phyloP scores from a whole-genome alignment of 2,888 invertebrate species.

The Fragum whitleyi region DNA sequence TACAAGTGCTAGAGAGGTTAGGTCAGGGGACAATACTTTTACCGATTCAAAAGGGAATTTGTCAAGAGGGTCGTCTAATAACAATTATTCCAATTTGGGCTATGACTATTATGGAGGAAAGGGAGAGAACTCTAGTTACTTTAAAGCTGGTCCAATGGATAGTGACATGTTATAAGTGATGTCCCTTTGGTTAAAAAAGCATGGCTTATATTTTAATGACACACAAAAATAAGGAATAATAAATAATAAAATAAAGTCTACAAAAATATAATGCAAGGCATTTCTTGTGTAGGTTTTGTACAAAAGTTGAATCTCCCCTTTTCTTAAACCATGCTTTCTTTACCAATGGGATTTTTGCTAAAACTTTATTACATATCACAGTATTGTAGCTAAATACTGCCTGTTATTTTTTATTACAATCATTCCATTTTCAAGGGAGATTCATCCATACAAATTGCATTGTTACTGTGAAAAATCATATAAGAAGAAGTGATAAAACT shows the following conservation, averaged over 20 bases:
- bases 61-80: slow-evolving; percentile 16
- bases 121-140: slow-evolving; percentile 47
- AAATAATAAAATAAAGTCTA: background rate
- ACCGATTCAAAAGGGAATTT: background rate
- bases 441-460: too few relatives aligned
- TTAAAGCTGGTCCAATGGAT: slow-evolving; percentile 67
- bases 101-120: slow-evolving; percentile 44
- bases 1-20: background rate
- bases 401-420: slow-evolving; percentile 56
- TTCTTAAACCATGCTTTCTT: background rate
- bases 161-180: slow-evolving; percentile 76
- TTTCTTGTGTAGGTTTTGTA: too few relatives aligned
- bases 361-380: slow-evolving; percentile 57
- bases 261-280: too few relatives aligned
- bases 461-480: too few relatives aligned
- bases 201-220: background rate
- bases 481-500: too few relatives aligned
- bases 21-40: slow-evolving; percentile 13
- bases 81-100: slow-evolving; percentile 24
- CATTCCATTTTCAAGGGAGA: slow-evolving; percentile 45
- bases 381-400: slow-evolving; percentile 63
- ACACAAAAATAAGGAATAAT: background rate
- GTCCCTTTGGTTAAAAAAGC: slow-evolving; percentile 11
- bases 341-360: slow-evolving; percentile 2
- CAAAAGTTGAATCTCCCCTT: too few relatives aligned